phyloP scores from a whole-genome alignment of 2,888 invertebrate genomes.

The Drosophila flavopinicola region DNA sequence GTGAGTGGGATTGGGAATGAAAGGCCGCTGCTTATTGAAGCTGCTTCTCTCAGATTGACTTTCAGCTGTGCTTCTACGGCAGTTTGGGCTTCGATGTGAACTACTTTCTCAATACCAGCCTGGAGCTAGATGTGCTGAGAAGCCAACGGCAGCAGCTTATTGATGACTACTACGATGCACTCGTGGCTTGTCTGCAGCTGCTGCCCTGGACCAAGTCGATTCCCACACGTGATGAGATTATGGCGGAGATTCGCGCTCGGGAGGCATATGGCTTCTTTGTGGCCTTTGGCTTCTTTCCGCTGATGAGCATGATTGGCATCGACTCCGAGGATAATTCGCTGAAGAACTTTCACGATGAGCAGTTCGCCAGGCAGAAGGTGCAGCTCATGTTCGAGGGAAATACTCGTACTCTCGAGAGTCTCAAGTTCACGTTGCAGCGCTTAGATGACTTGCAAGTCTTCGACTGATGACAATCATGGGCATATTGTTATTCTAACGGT shows the following conservation, averaged over 20 bases:
- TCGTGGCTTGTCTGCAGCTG: slow-evolving; percentile 65
- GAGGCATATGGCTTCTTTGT: slow-evolving; percentile 83
- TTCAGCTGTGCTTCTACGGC: slow-evolving; percentile 83
- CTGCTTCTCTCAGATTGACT: slow-evolving; percentile 78
- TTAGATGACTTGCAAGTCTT: slow-evolving; percentile 78
- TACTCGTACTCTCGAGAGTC: slow-evolving; percentile 74
- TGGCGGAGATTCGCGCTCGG: slow-evolving; percentile 72
- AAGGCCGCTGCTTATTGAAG: background rate
- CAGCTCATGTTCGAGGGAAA: slow-evolving; percentile 83
- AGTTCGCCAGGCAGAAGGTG: slow-evolving; percentile 80
- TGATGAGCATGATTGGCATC: slow-evolving; percentile 82
- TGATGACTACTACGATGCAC: slow-evolving; percentile 66
- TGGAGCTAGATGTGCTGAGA: slow-evolving; percentile 75
- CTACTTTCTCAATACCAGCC: slow-evolving; percentile 83
- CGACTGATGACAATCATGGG: slow-evolving; percentile 54
- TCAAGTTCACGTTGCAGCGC: slow-evolving; percentile 76
- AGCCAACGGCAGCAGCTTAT: slow-evolving; percentile 73
- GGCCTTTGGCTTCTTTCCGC: slow-evolving; percentile 82
- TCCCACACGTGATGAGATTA: slow-evolving; percentile 72
- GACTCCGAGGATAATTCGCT: slow-evolving; percentile 82
- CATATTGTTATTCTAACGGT: background rate
- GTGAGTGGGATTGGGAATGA: slow-evolving; percentile 36
- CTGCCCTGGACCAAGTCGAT: slow-evolving; percentile 58
- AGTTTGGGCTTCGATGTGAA: slow-evolving; percentile 84
- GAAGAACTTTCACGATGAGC: slow-evolving; percentile 79